Evolutionary conservation across 1,140 invertebrate species (phyloP).

Genomic region (Brachionus paranguensis): DNA sequence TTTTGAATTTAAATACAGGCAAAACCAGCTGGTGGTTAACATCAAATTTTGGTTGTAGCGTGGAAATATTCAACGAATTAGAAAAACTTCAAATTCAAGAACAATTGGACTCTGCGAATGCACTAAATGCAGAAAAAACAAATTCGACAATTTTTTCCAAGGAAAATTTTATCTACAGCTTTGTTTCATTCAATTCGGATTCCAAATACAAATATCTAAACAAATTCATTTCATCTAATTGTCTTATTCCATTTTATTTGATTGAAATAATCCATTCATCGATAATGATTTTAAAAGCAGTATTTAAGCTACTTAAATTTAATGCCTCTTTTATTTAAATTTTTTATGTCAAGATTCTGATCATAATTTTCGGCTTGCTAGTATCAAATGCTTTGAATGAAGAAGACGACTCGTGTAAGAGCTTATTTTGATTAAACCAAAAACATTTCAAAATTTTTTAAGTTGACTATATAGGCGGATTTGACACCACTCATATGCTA

Average conservation of each 20-base stretch:
- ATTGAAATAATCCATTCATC: constrained; percentile 34
- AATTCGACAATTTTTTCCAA: neutral
- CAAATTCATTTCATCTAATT: neutral
- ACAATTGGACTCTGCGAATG: neutral
- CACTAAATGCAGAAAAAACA: neutral
- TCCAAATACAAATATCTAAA: constrained; percentile 18
- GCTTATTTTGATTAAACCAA: neutral
- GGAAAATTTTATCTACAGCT: neutral
- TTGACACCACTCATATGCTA: neutral
- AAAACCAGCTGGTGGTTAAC: constrained; percentile 30
- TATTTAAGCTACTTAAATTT: neutral
- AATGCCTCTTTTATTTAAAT: neutral
- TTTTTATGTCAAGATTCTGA: neutral
- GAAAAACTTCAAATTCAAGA: constrained; percentile 25
- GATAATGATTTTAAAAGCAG: neutral
- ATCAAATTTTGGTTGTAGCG: neutral
- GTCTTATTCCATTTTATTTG: constrained; percentile 26
- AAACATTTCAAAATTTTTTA: neutral
- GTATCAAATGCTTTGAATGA: neutral
- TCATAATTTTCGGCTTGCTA: neutral
- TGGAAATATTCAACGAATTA: neutral
- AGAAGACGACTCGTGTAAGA: neutral
- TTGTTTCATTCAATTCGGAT: neutral
- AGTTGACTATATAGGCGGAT: constrained; percentile 21
- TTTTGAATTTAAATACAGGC: constrained; percentile 17